Percentiles rank a stretch among this genome's conserved stretches.
phyloP scores from a whole-genome alignment of 2,113 vertebrate genomes.

The Gallinago paraguaiae region DNA sequence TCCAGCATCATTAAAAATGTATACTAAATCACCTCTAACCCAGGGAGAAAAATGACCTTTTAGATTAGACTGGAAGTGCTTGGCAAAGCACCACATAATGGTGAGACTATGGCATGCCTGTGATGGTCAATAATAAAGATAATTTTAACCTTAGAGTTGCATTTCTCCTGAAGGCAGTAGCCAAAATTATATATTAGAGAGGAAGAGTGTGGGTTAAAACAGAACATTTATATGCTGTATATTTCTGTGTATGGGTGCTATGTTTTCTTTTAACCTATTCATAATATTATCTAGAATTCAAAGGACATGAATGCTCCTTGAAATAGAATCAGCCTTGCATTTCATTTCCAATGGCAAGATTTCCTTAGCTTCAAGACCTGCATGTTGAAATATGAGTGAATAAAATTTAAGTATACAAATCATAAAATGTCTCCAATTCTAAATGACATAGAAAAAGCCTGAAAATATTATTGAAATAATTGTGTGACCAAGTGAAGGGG shows the following conservation, averaged over 20 bases:
- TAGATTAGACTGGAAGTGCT: neutral
- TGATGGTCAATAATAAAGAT: neutral
- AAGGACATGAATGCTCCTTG: neutral
- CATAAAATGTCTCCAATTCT: neutral
- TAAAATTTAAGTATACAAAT: neutral
- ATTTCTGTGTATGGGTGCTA: neutral
- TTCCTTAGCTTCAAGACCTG: neutral
- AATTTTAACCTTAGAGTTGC: neutral
- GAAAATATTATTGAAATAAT: neutral
- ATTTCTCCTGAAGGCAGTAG: neutral
- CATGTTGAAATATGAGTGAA: neutral
- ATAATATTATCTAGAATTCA: neutral
- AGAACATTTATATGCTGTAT: neutral
- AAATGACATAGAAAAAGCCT: neutral
- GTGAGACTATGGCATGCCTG: neutral
- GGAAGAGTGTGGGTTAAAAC: neutral
- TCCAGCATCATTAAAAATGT: constrained; percentile 23
- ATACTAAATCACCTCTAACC: neutral
- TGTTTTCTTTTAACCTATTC: neutral
- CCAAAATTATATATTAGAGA: neutral
- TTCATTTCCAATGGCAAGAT: neutral
- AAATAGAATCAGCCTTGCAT: neutral
- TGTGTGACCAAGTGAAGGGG: neutral
- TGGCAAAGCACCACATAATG: neutral
- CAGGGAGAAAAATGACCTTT: constrained; percentile 3